phyloP scores from a whole-genome alignment of 2,113 vertebrate species.

The Gavialis gangeticus region DNA sequence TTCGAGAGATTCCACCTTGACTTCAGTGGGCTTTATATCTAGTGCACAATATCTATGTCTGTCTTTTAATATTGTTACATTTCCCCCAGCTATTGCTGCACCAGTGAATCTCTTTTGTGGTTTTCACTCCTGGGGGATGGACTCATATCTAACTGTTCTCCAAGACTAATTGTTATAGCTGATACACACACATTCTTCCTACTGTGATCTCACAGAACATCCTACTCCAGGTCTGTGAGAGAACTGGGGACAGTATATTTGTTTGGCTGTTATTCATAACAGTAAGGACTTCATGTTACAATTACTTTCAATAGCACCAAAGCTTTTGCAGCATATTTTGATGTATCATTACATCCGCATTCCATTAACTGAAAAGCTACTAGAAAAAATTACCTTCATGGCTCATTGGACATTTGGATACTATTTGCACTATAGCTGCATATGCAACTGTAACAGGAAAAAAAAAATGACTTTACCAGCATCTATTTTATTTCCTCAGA shows the following conservation, averaged over 20 bases:
- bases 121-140: neutral
- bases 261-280: neutral
- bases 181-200: neutral
- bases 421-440: neutral
- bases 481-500: neutral
- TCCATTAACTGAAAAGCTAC: neutral
- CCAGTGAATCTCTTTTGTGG: rapidly evolving
- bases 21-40: neutral
- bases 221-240: rapidly evolving
- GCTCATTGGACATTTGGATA: neutral
- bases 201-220: neutral
- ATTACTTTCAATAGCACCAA: neutral
- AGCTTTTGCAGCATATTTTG: neutral
- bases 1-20: neutral
- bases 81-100: neutral
- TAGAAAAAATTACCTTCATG: neutral
- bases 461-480: neutral
- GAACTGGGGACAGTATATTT: neutral
- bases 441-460: neutral
- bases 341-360: neutral
- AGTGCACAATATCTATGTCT: neutral
- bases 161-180: neutral
- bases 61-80: rapidly evolving
- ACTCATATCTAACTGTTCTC: neutral
- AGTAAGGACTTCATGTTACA: neutral